phyloP scores from a whole-genome alignment of 2,113 vertebrate genomes.

The Malaclemys terrapin region DNA sequence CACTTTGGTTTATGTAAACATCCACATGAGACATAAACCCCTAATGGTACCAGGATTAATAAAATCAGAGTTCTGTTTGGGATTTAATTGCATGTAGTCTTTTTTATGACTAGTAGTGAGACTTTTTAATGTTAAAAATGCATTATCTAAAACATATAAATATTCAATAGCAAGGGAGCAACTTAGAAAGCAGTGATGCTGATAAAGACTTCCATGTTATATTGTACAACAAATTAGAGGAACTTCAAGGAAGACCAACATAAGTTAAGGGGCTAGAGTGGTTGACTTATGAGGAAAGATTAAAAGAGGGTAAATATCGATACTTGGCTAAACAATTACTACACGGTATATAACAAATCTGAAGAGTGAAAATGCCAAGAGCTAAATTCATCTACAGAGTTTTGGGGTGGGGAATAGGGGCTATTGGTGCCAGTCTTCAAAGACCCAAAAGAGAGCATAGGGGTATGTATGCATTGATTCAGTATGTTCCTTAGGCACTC shows the following conservation, averaged over 20 bases:
- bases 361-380: background rate
- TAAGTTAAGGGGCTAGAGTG: background rate
- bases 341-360: background rate
- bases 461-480: background rate
- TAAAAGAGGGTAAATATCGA: background rate
- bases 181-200: background rate
- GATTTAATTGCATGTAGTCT: background rate
- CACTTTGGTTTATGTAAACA: background rate
- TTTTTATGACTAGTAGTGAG: background rate
- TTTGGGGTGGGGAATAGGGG: background rate
- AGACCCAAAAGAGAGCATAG: background rate
- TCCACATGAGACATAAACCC: background rate
- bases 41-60: background rate
- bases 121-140: background rate
- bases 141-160: background rate
- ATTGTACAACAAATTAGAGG: background rate
- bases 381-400: background rate
- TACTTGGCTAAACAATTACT: background rate
- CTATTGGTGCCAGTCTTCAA: background rate
- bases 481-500: conserved; percentile 37
- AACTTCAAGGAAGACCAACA: background rate
- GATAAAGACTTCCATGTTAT: background rate
- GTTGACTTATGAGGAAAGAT: background rate
- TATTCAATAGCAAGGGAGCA: background rate
- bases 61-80: background rate